Conservation (phyloP, 2,888 invertebrate species). For the Sesamia inferens region DNA sequence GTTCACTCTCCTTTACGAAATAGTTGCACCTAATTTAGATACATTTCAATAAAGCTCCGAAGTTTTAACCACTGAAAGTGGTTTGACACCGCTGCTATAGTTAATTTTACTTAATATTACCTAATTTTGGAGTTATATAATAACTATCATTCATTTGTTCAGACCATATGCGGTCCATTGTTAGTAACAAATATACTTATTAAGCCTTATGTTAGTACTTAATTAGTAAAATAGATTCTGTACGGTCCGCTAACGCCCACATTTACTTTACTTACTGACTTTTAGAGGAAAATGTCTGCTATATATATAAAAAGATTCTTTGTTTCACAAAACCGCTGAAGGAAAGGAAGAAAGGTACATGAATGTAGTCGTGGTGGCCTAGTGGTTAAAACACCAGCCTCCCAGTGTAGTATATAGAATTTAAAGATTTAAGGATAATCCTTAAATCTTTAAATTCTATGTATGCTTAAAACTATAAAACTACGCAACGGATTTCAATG, state of each 20-base stretch:
- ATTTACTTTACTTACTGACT: neutral
- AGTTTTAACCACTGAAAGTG: constrained; percentile 47
- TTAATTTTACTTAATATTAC: constrained; percentile 41
- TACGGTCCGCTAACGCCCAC: neutral
- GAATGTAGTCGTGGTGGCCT: no score
- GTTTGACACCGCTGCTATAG: constrained; percentile 41
- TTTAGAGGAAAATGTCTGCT: neutral
- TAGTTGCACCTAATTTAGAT: constrained; percentile 43
- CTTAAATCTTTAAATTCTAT: no score
- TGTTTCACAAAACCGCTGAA: constrained; percentile 23
- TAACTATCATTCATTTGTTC: no score
- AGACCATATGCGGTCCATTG: no score
- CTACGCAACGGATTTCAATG: no score
- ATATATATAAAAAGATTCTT: constrained; percentile 35
- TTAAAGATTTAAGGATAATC: no score
- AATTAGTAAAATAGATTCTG: no score
- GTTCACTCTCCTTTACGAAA: constrained; percentile 47
- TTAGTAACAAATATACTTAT: no score
- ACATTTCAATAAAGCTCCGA: constrained; percentile 53
- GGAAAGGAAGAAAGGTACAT: constrained; percentile 8
- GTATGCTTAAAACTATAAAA: no score
- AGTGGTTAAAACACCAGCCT: no score
- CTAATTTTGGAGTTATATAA: constrained; percentile 27
- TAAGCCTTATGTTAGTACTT: no score
- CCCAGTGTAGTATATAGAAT: no score